Base-by-base conservation (phyloP, 2,888 invertebrate genomes). In the Mallateleia sp. region DNA sequence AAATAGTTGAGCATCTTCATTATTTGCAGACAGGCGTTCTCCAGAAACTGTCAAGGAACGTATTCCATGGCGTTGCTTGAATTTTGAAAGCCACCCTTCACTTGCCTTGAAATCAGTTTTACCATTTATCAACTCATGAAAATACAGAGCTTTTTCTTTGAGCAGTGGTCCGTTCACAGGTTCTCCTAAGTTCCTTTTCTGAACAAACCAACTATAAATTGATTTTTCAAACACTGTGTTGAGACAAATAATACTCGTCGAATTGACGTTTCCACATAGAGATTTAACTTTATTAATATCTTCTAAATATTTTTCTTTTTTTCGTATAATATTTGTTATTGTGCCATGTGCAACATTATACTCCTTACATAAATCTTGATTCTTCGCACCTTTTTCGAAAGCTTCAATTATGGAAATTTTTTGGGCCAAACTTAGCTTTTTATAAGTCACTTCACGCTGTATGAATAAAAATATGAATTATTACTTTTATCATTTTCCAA, bases 211-310 rank as follows among this genome's bases (percentile, higher is more conserved):
- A 47, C 47, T 47, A n/a, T 32, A 74, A 1, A 74, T 22, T 9
- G 74, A 60, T 34, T 74, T 11, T 34, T 74, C 74, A 47, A 60
- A 74, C 2, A 15, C 14, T 20, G 74, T 60, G 0, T 28, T n/a
- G 8, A 60, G 15, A 22, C 22, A 14, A 8, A 58, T 60, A 22
- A 58, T 8, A 18, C 24, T 58, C 3, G 25, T 74, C 2, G 32
- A 20, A 14, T 58, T 60, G 1, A 60, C 3, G 20, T 58, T 60
- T 1, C 74, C 60, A 5, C 60, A 47, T 4, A 74, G 0, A n/a
- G n/a, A 20, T 22, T 60, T 6, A 4, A 42, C n/a, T 11, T 22
- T 58, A 22, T 74, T 11, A 15, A 60, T 22, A 20, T 54, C 28
- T 34, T 56, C 11, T 24, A 20, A n/a, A 38, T 71, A 71, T 34